phyloP scores from a whole-genome alignment of 2,113 vertebrate species.

The Caranx ignobilis region DNA sequence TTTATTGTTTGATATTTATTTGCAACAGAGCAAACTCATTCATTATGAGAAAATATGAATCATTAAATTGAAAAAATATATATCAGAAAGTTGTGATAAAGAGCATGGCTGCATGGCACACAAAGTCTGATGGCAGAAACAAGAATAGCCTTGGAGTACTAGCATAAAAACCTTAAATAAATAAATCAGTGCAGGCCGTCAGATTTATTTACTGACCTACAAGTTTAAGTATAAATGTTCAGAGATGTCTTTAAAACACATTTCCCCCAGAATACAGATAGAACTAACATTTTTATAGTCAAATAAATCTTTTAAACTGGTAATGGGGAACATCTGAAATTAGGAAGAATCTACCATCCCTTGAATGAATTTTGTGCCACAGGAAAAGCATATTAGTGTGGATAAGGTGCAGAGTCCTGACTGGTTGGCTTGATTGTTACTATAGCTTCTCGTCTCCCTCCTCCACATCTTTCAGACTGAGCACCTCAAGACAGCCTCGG shows the following conservation, averaged over 20 bases:
- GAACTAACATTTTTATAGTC: background rate
- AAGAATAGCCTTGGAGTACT: background rate
- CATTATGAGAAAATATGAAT: conserved; percentile 51
- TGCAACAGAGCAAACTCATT: conserved; percentile 31
- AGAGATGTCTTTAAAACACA: background rate
- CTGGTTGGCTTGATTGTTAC: conserved; percentile 49
- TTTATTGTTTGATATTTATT: conserved; percentile 38
- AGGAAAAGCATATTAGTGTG: conserved; percentile 28
- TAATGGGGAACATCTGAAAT: background rate
- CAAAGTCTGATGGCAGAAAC: background rate
- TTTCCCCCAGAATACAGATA: conserved; percentile 1
- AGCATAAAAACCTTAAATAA: background rate
- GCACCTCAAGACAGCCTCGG: conserved; percentile 91
- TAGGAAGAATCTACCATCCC: background rate
- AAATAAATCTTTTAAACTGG: conserved; percentile 16
- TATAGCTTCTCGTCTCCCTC: conserved; percentile 96
- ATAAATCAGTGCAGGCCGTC: conserved; percentile 2
- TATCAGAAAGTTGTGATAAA: background rate
- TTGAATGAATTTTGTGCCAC: conserved; percentile 1
- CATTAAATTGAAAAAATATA: conserved; percentile 7
- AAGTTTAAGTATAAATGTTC: background rate
- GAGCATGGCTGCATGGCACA: conserved; percentile 29
- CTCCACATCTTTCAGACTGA: conserved; percentile 96
- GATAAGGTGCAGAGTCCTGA: conserved; percentile 15
- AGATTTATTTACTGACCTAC: background rate